A percentile compares a stretch with the other conserved stretches of the same genome.
These are phyloP conservation scores for Drosophila histrio DNA, from an alignment of 2,888 invertebrate genomes.

Conservation along the genomic window DNA sequence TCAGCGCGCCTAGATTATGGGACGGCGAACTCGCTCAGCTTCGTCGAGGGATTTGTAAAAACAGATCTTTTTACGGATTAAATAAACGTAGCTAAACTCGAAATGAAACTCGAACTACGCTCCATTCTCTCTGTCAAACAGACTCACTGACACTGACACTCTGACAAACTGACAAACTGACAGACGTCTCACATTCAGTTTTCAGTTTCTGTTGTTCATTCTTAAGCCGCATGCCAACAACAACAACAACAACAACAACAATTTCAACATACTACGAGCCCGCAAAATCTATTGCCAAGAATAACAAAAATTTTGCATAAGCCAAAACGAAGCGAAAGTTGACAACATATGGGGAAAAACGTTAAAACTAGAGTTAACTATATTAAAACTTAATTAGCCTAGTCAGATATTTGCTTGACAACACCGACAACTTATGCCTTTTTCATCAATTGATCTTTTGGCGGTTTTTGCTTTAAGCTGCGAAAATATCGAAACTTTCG, in stretches of 20 bases:
- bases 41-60: constrained; percentile 72
- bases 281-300: constrained; percentile 1
- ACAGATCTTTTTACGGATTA: constrained; percentile 79
- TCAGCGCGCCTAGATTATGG: constrained; percentile 60
- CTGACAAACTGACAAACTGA: constrained; percentile 21
- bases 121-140: constrained; percentile 10
- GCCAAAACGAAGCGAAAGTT: too few species aligned
- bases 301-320: constrained; percentile 1
- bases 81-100: constrained; percentile 57
- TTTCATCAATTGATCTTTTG: too few species aligned
- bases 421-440: too few species aligned
- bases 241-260: too few species aligned
- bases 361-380: too few species aligned
- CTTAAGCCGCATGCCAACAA: constrained; percentile 39
- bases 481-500: too few species aligned
- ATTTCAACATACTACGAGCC: constrained; percentile 19
- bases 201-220: neutral
- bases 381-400: too few species aligned
- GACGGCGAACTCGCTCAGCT: constrained; percentile 33
- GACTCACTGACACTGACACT: constrained; percentile 11
- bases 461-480: too few species aligned
- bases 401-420: too few species aligned
- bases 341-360: too few species aligned
- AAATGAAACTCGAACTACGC: constrained; percentile 7
- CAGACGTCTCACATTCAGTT: constrained; percentile 5